Percentiles rank a stretch among this genome's conserved stretches.
Evolutionary conservation across 1,140 invertebrate species (phyloP).

Genomic region (Babylonia areolata): DNA sequence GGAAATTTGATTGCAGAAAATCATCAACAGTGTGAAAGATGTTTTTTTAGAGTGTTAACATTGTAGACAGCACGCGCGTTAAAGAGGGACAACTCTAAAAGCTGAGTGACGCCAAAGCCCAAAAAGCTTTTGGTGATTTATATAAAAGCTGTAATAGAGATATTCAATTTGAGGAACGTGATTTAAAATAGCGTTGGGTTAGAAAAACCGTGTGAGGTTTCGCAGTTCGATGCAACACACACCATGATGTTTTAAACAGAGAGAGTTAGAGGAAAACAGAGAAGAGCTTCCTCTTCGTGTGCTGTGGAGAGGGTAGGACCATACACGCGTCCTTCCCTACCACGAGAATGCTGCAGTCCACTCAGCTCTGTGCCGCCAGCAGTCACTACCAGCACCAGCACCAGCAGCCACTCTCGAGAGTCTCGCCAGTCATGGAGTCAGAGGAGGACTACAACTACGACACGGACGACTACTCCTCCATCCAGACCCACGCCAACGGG

Average conservation of each 20-base stretch:
- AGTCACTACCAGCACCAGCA: not conserved
- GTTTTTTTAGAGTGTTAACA: not conserved
- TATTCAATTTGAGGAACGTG: not conserved
- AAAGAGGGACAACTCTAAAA: too few relatives aligned
- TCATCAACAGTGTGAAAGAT: too few relatives aligned
- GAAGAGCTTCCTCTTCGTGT: too few relatives aligned
- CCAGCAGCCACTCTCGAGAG: not conserved
- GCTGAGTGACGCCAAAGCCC: too few relatives aligned
- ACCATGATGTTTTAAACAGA: too few relatives aligned
- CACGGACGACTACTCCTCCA: slow-evolving; percentile 7
- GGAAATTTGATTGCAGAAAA: not conserved
- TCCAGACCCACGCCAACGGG: not conserved
- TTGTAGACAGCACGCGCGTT: not conserved
- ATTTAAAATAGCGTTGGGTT: too few relatives aligned
- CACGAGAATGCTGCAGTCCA: not conserved
- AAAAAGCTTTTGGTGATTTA: too few relatives aligned
- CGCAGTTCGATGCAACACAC: too few relatives aligned
- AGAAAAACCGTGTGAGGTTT: too few relatives aligned
- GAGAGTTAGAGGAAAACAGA: too few relatives aligned
- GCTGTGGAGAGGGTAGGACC: too few relatives aligned
- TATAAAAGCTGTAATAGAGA: not conserved
- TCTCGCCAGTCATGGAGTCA: not conserved
- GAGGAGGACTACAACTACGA: slow-evolving; percentile 4
- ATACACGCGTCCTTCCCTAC: not conserved
- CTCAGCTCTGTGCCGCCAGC: not conserved